Evolutionary conservation across 2,113 vertebrate genomes (phyloP).

Genomic region (Dipodomys merriami): DNA sequence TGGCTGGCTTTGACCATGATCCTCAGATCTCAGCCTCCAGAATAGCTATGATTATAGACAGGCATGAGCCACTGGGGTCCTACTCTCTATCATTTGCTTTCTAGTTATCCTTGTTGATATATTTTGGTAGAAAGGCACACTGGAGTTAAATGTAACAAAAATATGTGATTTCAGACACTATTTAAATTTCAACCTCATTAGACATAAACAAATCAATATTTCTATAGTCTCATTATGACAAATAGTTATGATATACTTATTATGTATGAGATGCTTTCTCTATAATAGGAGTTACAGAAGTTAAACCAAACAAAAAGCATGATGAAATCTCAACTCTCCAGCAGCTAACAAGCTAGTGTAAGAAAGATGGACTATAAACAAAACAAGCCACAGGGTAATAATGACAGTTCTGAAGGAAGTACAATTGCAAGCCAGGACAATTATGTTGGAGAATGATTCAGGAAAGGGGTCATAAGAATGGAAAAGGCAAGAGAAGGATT

Average conservation of each 20-base stretch:
- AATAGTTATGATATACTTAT: background rate
- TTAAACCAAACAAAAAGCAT: background rate
- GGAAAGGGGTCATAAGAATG: background rate
- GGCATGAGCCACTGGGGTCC: too few relatives aligned
- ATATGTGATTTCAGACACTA: constrained; percentile 23
- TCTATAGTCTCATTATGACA: constrained; percentile 39
- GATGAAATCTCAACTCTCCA: background rate
- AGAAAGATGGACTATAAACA: background rate
- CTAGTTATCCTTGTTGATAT: background rate
- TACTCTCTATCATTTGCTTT: background rate
- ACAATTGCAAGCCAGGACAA: background rate
- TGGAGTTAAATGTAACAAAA: background rate
- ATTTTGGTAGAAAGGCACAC: background rate
- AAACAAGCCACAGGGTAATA: background rate
- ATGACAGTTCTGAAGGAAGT: background rate
- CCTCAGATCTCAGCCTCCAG: too few relatives aligned
- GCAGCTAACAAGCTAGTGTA: background rate
- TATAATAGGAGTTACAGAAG: background rate
- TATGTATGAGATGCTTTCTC: background rate
- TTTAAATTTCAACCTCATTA: constrained; percentile 18
- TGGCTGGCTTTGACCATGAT: too few relatives aligned
- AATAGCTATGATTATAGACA: too few relatives aligned
- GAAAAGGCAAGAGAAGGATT: background rate
- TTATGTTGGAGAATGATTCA: constrained; percentile 19
- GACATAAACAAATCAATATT: background rate